phyloP scores from a whole-genome alignment of 92 coral and sea anemone species.

The Anthopleura xanthogrammica region DNA sequence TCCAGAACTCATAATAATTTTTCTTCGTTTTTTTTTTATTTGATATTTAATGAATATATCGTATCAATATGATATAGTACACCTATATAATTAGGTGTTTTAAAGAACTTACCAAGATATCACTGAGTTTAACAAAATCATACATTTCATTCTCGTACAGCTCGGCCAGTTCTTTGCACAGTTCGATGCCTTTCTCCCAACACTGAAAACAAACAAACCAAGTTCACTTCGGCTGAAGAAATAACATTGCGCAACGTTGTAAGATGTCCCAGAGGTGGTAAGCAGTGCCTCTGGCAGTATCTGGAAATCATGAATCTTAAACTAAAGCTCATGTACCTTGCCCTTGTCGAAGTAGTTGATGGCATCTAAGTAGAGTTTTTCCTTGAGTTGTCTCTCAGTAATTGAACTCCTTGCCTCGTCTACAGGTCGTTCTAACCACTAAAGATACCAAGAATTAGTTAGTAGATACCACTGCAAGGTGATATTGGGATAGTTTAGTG shows the following conservation, averaged over 20 bases:
- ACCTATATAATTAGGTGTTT: neutral
- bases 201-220: slow-evolving; percentile 37
- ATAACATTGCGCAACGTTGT: too few relatives aligned
- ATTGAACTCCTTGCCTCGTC: slow-evolving; percentile 51
- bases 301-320: too few relatives aligned
- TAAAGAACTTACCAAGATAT: slow-evolving; percentile 74
- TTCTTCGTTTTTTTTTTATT: too few relatives aligned
- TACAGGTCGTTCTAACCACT: slow-evolving; percentile 70
- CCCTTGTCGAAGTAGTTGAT: slow-evolving; percentile 88
- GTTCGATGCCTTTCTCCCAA: slow-evolving; percentile 96
- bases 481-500: too few relatives aligned
- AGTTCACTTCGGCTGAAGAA: neutral
- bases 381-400: slow-evolving; percentile 80
- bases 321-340: slow-evolving; percentile 46
- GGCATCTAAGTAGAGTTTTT: slow-evolving; percentile 81
- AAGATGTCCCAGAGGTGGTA: neutral
- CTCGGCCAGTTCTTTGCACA: slow-evolving; percentile 82
- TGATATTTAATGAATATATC: too few relatives aligned
- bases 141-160: slow-evolving; percentile 70
- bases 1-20: too few relatives aligned
- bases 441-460: neutral
- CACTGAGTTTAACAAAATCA: slow-evolving; percentile 86
- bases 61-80: too few relatives aligned
- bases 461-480: neutral
- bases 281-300: too few relatives aligned